Conservation (phyloP, 2,888 invertebrate species). For the Teinopalpus imperialis region DNA sequence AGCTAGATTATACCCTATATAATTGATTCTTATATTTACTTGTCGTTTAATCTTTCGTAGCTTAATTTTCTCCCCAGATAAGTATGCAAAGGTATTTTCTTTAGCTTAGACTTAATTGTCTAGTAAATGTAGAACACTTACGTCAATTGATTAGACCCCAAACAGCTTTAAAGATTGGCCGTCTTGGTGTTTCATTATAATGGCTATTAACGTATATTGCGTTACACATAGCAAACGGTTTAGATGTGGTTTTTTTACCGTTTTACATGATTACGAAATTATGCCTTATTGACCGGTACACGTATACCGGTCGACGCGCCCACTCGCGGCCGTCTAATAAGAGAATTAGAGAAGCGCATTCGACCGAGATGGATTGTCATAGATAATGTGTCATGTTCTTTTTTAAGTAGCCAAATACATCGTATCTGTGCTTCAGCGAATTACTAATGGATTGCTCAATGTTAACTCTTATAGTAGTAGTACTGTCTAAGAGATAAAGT, state of each 20-base stretch:
- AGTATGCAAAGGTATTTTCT: background rate
- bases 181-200: constrained; percentile 68
- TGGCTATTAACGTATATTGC: constrained; percentile 72
- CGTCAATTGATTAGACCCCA: constrained; percentile 59
- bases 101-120: constrained; percentile 29
- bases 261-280: constrained; percentile 79
- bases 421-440: constrained; percentile 51
- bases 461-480: constrained; percentile 34
- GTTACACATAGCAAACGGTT: constrained; percentile 74
- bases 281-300: constrained; percentile 67
- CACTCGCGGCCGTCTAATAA: constrained; percentile 57
- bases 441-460: constrained; percentile 57
- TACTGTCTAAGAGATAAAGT: background rate
- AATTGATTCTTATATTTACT: too few relatives aligned
- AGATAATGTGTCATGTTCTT: constrained; percentile 69
- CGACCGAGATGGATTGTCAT: constrained; percentile 61
- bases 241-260: constrained; percentile 69
- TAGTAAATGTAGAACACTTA: constrained; percentile 64
- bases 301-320: constrained; percentile 53
- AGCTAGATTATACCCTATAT: too few relatives aligned
- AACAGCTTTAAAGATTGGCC: constrained; percentile 61
- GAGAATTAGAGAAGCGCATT: constrained; percentile 61
- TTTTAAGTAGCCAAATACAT: constrained; percentile 62
- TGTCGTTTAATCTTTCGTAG: too few relatives aligned
- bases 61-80: background rate